Conservation (phyloP, 2,797 vertebrate species). For the Hemibagrus guttatus region DNA sequence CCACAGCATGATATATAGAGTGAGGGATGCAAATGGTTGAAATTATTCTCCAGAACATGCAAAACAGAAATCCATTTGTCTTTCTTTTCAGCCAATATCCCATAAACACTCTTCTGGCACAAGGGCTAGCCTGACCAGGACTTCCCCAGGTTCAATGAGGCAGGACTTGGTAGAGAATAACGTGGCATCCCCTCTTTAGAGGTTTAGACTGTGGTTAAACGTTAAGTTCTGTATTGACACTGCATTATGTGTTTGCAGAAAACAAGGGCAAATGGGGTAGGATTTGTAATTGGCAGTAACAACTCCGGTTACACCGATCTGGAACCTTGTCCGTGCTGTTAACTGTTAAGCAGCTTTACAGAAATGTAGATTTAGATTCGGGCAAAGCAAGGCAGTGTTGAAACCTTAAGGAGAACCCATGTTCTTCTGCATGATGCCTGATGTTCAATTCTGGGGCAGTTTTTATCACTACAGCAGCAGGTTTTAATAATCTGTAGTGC, state of each 20-base stretch:
- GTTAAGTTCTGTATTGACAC: not conserved
- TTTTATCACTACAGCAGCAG: not conserved
- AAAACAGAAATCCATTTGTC: not conserved
- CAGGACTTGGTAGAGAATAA: not conserved
- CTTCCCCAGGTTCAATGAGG: not conserved
- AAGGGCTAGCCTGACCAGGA: not conserved
- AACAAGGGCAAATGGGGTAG: not conserved
- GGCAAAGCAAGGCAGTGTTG: not conserved
- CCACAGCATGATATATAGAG: conserved; percentile 37
- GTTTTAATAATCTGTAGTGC: not conserved
- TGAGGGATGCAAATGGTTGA: conserved; percentile 38
- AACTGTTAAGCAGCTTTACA: not conserved
- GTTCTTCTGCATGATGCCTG: not conserved
- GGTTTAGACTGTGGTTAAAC: not conserved
- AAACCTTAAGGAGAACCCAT: not conserved
- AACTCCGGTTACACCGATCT: not conserved
- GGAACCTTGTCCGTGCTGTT: not conserved
- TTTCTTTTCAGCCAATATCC: not conserved
- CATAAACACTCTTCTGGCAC: not conserved
- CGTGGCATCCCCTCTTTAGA: not conserved
- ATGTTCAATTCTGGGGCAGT: not conserved
- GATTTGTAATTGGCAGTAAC: not conserved
- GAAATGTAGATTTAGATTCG: not conserved
- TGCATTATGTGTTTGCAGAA: not conserved
- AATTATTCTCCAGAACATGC: conserved; percentile 26